Base-by-base conservation (phyloP, 2,888 invertebrate genomes). In the Melitaea athalia region DNA sequence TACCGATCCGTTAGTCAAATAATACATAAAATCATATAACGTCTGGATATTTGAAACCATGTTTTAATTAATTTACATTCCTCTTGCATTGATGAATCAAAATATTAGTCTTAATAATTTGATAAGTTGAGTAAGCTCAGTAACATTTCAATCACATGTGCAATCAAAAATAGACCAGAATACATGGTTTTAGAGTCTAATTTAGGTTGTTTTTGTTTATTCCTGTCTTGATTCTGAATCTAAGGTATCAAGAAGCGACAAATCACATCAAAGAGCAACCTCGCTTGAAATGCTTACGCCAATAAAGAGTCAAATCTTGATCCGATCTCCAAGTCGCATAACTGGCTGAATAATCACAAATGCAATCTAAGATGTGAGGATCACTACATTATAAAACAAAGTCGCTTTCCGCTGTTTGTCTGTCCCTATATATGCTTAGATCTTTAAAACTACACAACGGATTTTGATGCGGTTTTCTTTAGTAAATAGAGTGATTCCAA, bases 211-310 rank as follows among this genome's bases (percentile, higher is more conserved):
- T 61, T 59, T 63, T 50, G 57, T 53, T 63, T 57, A 64, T 70
- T 68, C 49, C 68, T 70, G 52, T 64, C 59, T 67, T 64, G 70
- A 72, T 74, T 74, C 63, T 60, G 68, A 71, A 74, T 71, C 72
- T 63, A 69, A 69, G 65, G 59, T 69, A 57, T 52, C 68, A 60
- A 63, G 69, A 69, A 62, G 64, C 67, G 74, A 70, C 71, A 72
- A 74, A 74, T 74, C 70, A 73, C 68, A 70, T 72, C 67, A 70
- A 68, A 33, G 31, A 52, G 59, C 67, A 53, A 53, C 31, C 11
- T 61, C 38, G 49, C 15, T 47, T 31, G 24, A 24, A 24, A 50
- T 52, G 66, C 24, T 66, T 61, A 42, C 38, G 45, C 66, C 61
- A 61, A 66, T 66, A 66, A 66, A 61, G 52, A 53, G 47, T 55